Conservation (phyloP, 2,888 invertebrate species). For the Nomada goodeniana region DNA sequence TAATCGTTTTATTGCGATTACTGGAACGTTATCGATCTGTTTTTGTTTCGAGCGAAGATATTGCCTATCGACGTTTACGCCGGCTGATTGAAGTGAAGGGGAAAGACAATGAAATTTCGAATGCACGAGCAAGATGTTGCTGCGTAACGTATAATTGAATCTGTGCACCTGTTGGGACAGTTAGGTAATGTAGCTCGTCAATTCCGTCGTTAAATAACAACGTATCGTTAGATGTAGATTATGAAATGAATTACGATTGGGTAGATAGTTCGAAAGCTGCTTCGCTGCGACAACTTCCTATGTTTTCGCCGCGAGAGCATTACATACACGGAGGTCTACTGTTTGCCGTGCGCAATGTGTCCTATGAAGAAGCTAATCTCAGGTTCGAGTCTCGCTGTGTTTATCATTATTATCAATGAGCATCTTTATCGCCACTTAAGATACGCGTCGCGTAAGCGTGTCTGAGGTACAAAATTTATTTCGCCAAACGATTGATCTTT, state of each 20-base stretch:
- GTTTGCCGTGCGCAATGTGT: constrained; percentile 24
- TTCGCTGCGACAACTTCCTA: constrained; percentile 34
- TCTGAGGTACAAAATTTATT: constrained; percentile 41
- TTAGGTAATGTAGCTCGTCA: constrained; percentile 30
- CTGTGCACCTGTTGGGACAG: neutral
- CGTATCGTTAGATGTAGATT: constrained; percentile 27
- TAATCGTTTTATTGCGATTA: too few species aligned
- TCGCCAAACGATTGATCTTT: constrained; percentile 9
- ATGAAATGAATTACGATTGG: constrained; percentile 41
- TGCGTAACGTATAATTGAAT: constrained; percentile 7
- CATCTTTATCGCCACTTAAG: constrained; percentile 42
- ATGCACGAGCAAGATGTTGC: neutral
- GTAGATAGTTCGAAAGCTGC: constrained; percentile 34
- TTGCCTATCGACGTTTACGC: too few species aligned
- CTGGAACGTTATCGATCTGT: too few species aligned
- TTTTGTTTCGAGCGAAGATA: too few species aligned
- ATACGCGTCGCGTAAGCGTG: constrained; percentile 42
- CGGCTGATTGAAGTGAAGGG: too few species aligned
- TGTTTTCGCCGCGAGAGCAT: constrained; percentile 8
- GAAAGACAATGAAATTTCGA: neutral
- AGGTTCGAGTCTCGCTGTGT: neutral
- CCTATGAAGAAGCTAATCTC: neutral
- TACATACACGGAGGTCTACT: neutral
- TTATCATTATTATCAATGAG: constrained; percentile 59
- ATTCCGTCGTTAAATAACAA: constrained; percentile 16